Conservation (phyloP, 2,797 vertebrate species). For the Argyrosomus regius region DNA sequence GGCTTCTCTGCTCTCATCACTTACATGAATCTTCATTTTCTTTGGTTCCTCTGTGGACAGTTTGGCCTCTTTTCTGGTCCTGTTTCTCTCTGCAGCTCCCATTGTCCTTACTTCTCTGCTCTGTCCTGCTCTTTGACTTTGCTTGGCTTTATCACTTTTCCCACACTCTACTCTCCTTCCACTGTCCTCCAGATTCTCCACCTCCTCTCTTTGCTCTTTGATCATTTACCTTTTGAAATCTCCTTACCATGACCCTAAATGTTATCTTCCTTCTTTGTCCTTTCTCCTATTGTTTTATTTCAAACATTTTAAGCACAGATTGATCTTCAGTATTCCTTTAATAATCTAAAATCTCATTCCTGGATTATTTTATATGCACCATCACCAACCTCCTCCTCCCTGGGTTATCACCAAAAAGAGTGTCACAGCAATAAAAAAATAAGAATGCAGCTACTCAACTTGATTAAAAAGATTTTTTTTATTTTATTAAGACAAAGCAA, state of each 20-base stretch:
- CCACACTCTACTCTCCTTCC: neutral
- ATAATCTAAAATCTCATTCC: neutral
- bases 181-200: neutral
- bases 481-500: neutral
- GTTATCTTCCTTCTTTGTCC: neutral
- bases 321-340: neutral
- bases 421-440: neutral
- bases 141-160: neutral
- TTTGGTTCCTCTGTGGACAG: neutral
- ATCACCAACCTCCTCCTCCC: neutral
- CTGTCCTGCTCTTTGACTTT: conserved; percentile 10
- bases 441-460: neutral
- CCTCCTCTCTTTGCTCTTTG: conserved; percentile 5
- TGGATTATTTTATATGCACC: neutral
- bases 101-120: neutral
- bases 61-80: neutral
- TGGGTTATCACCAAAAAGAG: neutral
- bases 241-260: neutral
- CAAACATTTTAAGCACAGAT: neutral
- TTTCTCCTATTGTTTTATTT: neutral
- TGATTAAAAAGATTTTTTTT: conserved; percentile 6
- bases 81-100: neutral
- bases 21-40: neutral
- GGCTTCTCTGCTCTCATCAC: neutral
- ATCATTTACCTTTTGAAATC: neutral